These are phyloP conservation scores for Pheosia tremula DNA, from an alignment of 2,888 invertebrate species.

Conservation along the genomic window DNA sequence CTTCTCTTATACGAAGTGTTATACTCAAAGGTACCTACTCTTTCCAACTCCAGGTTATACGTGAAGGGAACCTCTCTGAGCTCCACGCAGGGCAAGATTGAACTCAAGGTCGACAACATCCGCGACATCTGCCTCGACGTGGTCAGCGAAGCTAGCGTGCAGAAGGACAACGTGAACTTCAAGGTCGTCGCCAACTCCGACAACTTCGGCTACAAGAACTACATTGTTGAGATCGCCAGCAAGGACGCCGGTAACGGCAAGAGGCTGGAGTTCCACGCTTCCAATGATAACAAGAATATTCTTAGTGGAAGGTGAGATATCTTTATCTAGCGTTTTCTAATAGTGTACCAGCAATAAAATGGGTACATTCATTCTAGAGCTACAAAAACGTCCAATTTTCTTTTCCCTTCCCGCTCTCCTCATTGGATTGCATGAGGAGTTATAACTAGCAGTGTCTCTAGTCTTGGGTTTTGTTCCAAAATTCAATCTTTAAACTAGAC, in stretches of 20 bases:
- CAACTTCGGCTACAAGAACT: slow-evolving; percentile 86
- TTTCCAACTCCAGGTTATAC: slow-evolving; percentile 53
- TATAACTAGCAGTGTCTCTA: too few species aligned
- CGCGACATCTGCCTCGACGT: slow-evolving; percentile 82
- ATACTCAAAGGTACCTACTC: slow-evolving; percentile 1
- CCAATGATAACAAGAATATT: slow-evolving; percentile 86
- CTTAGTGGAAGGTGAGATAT: slow-evolving; percentile 86
- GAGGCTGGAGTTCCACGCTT: slow-evolving; percentile 86
- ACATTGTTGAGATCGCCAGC: slow-evolving; percentile 86
- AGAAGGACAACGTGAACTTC: slow-evolving; percentile 87
- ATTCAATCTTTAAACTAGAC: too few species aligned
- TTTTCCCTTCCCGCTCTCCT: too few species aligned
- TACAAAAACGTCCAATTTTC: too few species aligned
- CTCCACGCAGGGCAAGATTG: slow-evolving; percentile 84
- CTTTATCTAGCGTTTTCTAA: not conserved
- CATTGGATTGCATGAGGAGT: too few species aligned
- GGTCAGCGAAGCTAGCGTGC: slow-evolving; percentile 81
- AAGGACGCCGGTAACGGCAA: slow-evolving; percentile 85
- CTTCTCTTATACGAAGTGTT: too few species aligned
- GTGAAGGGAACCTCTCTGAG: slow-evolving; percentile 72
- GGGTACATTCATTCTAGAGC: too few species aligned
- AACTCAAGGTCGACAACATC: slow-evolving; percentile 80
- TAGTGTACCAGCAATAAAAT: too few species aligned
- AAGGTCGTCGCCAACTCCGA: slow-evolving; percentile 86
- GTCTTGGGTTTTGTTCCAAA: too few species aligned